Conservation (phyloP, 1,140 invertebrate genomes). For the Drosophila pachea region DNA sequence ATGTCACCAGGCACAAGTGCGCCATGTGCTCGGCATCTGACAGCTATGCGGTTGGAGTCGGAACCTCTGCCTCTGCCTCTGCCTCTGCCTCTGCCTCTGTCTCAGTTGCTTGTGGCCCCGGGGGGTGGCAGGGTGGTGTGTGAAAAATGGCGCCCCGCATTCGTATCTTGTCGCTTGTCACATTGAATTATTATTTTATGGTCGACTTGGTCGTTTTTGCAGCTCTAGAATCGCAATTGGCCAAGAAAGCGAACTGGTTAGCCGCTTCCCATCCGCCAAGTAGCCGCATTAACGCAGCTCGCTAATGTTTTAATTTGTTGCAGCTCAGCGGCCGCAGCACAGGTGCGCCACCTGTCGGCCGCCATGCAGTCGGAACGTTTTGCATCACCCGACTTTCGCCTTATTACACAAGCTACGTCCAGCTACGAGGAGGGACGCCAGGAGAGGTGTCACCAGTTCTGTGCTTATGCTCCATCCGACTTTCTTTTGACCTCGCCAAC, state of each 20-base stretch:
- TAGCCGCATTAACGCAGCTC: constrained; percentile 28
- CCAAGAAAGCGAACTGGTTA: constrained; percentile 61
- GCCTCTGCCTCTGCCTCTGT: background rate
- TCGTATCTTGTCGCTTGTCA: constrained; percentile 71
- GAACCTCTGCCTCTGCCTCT: no score
- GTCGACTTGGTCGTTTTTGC: constrained; percentile 38
- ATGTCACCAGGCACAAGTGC: constrained; percentile 57
- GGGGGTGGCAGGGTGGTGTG: constrained; percentile 31
- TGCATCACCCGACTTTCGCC: no score
- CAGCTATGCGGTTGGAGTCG: constrained; percentile 19
- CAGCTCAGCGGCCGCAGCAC: constrained; percentile 16
- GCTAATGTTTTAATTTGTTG: constrained; percentile 66
- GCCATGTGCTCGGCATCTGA: constrained; percentile 39
- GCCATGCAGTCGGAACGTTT: background rate
- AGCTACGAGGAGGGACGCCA: no score
- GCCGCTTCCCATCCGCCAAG: constrained; percentile 13
- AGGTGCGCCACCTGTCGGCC: constrained; percentile 1
- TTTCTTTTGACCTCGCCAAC: no score
- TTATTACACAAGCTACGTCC: no score
- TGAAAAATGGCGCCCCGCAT: constrained; percentile 69
- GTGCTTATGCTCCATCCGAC: no score
- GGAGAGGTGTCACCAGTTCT: no score
- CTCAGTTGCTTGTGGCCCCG: background rate
- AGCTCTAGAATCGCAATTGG: constrained; percentile 33
- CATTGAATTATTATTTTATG: constrained; percentile 77